Evolutionary conservation across 2,113 vertebrate species (phyloP).

Genomic region (Cisticola juncidis): DNA sequence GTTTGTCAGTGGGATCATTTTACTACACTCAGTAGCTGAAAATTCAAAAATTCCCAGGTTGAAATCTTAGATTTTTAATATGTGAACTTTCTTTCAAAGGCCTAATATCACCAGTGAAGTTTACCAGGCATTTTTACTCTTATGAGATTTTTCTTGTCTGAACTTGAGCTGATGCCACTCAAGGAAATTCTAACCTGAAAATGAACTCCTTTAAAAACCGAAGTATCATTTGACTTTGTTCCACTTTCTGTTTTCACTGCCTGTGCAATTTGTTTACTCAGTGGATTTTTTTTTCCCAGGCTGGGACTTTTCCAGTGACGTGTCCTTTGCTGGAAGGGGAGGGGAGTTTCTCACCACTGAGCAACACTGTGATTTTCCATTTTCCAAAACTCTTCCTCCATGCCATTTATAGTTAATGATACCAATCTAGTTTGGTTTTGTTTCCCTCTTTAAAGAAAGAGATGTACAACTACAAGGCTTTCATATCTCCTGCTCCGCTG

Average conservation of each 20-base stretch:
- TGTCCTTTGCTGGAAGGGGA: background rate
- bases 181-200: constrained; percentile 32
- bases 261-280: background rate
- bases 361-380: constrained; percentile 7
- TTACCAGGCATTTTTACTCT: background rate
- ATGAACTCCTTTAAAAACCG: background rate
- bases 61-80: background rate
- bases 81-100: background rate
- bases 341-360: background rate
- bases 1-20: background rate
- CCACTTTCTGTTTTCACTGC: constrained; percentile 26
- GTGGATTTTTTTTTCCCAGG: background rate
- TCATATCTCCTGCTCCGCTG: background rate
- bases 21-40: background rate
- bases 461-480: background rate
- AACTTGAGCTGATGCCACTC: background rate
- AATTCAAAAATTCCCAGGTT: background rate
- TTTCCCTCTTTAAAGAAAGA: constrained; percentile 4
- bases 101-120: background rate
- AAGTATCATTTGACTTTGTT: constrained; percentile 20
- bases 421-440: background rate
- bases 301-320: constrained; percentile 59
- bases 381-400: background rate
- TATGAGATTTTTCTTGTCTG: background rate
- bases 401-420: background rate